Percentiles rank a stretch among this genome's conserved stretches.
phyloP scores from a whole-genome alignment of 2,113 vertebrate genomes.

The Pseudopipra pipra region DNA sequence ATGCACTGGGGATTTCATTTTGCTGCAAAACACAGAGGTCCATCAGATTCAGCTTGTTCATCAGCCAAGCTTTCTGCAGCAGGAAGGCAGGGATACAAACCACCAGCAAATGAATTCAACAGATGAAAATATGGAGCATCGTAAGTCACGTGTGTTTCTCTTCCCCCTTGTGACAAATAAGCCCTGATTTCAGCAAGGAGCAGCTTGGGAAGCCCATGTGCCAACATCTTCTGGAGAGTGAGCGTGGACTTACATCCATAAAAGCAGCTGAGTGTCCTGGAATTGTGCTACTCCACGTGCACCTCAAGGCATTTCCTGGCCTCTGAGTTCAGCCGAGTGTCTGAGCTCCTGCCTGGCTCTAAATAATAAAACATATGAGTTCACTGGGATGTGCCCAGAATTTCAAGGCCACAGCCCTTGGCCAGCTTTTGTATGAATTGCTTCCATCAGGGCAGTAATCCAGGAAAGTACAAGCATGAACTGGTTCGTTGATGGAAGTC shows the following conservation, averaged over 20 bases:
- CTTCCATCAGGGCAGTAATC: not conserved
- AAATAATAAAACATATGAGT: not conserved
- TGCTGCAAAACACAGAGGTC: not conserved
- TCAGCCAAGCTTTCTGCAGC: not conserved
- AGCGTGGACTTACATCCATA: fast-evolving
- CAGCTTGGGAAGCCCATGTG: not conserved
- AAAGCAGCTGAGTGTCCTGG: not conserved
- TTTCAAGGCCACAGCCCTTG: not conserved
- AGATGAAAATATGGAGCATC: not conserved
- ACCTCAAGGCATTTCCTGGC: not conserved
- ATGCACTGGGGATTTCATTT: not conserved
- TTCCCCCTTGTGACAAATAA: not conserved
- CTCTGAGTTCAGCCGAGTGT: not conserved
- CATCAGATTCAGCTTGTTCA: not conserved
- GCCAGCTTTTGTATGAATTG: not conserved
- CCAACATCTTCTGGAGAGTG: fast-evolving
- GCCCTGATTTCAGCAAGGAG: not conserved
- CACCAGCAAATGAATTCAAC: not conserved
- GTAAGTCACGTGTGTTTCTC: not conserved
- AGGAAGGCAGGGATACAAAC: not conserved
- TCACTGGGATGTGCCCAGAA: not conserved
- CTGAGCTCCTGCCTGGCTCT: not conserved
- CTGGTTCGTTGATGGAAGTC: not conserved
- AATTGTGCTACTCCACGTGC: not conserved
- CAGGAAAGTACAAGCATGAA: not conserved